Evolutionary conservation across 2,888 invertebrate species (phyloP), one percentile per base, ranked within the genome.

Genomic region (Sesamia inferens): DNA sequence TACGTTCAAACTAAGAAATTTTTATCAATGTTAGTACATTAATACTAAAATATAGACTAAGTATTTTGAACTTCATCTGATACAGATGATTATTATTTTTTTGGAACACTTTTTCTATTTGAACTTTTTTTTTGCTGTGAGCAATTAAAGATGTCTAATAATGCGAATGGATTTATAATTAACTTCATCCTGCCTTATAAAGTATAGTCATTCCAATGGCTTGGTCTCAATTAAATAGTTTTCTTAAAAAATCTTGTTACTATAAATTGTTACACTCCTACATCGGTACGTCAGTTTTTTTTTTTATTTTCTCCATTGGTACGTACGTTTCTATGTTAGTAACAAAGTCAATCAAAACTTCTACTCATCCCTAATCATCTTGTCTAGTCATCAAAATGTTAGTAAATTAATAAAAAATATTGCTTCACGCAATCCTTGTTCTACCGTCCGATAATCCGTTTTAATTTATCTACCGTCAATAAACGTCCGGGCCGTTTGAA

Each of bases 41-140:
- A 92, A 91, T 90, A 91, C 90, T 93, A 94, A 86, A 90, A 89
- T 89, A 90, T 88, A 89, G 84, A 88, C 89, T 91, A 91, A 88
- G 91, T 94, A 95, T 86, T 94, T 95, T 95, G 94, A 94, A 95
- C 93, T 91, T 92, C 96, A 95, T 95, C 96, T 96, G 96, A 96
- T 96, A 94, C 96, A 96, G 96, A 96, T 92, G 95, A 93, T 91
- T 80, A 83, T 83, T 88, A 85, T 91, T 86, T 89, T 92, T 93
- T 92, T 91, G 89, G 91, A 93, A 93, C 90, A 91, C 90, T 90
- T 91, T 91, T 88, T 63, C 42, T 89, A 88, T 94, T 94, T 94
- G 94, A 93, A 95, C 94, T 90, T 90, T 90, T 79, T 59, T 90
- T 88, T 89, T 85, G 85, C 86, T 85, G 86, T 95, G 94, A 95